A percentile compares a stretch with the other conserved stretches of the same genome.
phyloP scores from a whole-genome alignment of 2,113 vertebrate genomes.

The Rattus norvegicus region DNA sequence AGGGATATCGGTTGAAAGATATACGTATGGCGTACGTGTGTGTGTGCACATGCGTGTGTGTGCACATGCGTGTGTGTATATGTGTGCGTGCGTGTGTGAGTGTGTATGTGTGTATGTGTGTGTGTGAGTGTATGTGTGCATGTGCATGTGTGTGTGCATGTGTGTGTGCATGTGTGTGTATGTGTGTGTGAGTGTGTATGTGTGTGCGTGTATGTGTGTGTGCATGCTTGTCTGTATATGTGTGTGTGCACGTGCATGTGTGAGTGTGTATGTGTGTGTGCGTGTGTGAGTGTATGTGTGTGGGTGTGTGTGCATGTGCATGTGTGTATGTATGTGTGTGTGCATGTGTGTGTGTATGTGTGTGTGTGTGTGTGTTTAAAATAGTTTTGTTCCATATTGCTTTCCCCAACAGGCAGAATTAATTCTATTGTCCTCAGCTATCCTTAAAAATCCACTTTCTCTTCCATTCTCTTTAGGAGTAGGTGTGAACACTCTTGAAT shows the following conservation, averaged over 20 bases:
- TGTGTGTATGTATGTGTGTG: not conserved
- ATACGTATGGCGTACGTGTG: not conserved
- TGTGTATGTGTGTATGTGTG: too few species aligned
- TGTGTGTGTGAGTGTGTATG: too few species aligned
- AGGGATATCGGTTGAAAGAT: not conserved
- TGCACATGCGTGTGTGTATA: not conserved
- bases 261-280: too few species aligned
- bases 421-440: constrained; percentile 40
- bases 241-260: too few species aligned
- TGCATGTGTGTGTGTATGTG: not conserved
- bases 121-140: too few species aligned
- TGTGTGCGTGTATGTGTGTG: too few species aligned
- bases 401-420: constrained; percentile 32
- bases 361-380: not conserved
- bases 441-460: constrained; percentile 46
- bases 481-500: constrained; percentile 62
- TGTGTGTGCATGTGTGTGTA: too few species aligned
- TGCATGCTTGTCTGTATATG: too few species aligned
- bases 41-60: not conserved
- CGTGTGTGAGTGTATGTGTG: not conserved
- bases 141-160: too few species aligned
- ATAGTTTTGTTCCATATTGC: constrained; percentile 13
- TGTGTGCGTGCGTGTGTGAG: too few species aligned
- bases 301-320: not conserved
- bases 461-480: not conserved